Percentiles rank a stretch among this genome's conserved stretches.
Evolutionary conservation across 2,888 invertebrate genomes (phyloP).

Genomic region (Apotomis turbidana): DNA sequence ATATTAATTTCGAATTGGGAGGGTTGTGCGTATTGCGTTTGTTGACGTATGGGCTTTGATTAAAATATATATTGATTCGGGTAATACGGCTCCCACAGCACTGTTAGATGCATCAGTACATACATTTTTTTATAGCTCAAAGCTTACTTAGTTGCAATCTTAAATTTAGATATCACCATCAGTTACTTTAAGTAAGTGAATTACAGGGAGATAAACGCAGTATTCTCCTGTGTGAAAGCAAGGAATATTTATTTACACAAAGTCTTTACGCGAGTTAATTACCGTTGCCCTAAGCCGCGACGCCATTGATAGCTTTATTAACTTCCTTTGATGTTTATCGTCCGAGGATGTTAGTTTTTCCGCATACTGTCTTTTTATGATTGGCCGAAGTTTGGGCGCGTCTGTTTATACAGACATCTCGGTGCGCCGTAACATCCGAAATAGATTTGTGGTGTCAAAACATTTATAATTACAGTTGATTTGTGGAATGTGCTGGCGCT

Average conservation of each 20-base stretch:
- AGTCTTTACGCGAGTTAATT: constrained; percentile 48
- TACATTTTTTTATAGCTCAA: not conserved
- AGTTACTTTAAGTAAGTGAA: not conserved
- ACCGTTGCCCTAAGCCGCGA: constrained; percentile 65
- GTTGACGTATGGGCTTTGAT: not conserved
- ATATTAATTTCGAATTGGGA: constrained; percentile 37
- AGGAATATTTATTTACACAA: constrained; percentile 47
- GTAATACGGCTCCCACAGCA: not conserved
- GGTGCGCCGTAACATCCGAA: constrained; percentile 68
- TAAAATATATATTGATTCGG: constrained; percentile 1
- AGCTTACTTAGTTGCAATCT: not conserved
- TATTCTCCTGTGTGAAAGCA: constrained; percentile 16
- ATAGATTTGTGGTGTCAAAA: constrained; percentile 82
- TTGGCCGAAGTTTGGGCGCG: constrained; percentile 82
- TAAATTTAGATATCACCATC: not conserved
- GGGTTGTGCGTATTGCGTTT: constrained; percentile 26
- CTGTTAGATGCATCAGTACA: not conserved
- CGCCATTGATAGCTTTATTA: constrained; percentile 79
- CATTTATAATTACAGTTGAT: constrained; percentile 71
- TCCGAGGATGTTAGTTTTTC: constrained; percentile 83
- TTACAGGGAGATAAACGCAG: not conserved
- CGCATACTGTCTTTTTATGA: constrained; percentile 83
- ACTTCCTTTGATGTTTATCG: constrained; percentile 78
- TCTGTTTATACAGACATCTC: constrained; percentile 78
- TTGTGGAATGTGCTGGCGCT: constrained; percentile 53